Conservation (phyloP, 2,888 invertebrate genomes). For the Pseudococcus jackbeardsleyi region DNA sequence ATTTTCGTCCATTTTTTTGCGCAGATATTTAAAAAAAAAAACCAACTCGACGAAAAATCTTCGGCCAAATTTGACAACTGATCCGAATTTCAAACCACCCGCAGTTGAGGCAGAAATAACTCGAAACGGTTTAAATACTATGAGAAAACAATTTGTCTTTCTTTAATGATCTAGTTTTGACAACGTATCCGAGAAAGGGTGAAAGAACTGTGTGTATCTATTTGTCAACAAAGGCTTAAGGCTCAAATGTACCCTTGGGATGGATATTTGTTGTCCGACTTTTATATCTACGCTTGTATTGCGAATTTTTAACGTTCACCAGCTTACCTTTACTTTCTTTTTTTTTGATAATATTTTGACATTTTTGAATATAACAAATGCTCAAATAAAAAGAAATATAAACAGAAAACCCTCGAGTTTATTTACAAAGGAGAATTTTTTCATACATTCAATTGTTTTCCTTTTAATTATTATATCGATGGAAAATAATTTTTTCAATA, state of each 20-base stretch:
- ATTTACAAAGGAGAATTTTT: not conserved
- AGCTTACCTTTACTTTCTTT: not conserved
- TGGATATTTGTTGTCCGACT: slow-evolving; percentile 15
- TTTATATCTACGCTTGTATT: not conserved
- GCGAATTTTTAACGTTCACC: slow-evolving; percentile 13
- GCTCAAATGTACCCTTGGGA: slow-evolving; percentile 50
- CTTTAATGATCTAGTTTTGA: slow-evolving; percentile 53
- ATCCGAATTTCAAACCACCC: slow-evolving; percentile 15
- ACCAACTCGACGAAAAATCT: not conserved
- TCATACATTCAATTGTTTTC: not conserved
- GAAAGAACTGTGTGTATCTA: slow-evolving; percentile 45
- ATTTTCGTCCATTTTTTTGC: not conserved
- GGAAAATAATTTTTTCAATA: not conserved
- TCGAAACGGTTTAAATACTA: slow-evolving; percentile 33
- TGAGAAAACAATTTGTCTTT: slow-evolving; percentile 48
- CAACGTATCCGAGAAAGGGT: slow-evolving; percentile 52
- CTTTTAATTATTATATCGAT: not conserved
- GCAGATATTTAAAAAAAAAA: not conserved
- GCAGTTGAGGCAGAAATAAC: slow-evolving; percentile 29
- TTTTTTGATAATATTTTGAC: slow-evolving; percentile 58
- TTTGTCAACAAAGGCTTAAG: slow-evolving; percentile 61
- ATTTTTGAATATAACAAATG: not conserved
- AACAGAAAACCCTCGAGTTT: slow-evolving; percentile 5
- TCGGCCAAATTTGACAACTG: slow-evolving; percentile 16
- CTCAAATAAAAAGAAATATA: not conserved